A percentile compares a stretch with the other conserved stretches of the same genome.
These are phyloP conservation scores for Andrena flavipes DNA, from an alignment of 2,888 invertebrate genomes.

Conservation along the genomic window DNA sequence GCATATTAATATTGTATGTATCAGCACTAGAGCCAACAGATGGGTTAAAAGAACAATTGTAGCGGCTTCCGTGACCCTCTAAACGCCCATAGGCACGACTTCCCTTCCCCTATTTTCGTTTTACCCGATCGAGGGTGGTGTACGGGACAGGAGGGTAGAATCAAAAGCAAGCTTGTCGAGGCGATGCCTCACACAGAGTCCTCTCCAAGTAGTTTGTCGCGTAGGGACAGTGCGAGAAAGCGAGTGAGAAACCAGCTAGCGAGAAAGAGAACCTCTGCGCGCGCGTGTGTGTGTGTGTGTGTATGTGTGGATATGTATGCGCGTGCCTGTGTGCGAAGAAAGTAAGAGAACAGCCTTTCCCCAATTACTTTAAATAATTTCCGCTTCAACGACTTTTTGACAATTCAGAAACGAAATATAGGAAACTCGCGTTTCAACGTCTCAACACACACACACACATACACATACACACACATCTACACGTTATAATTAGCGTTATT, in stretches of 20 bases:
- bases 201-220: slow-evolving; percentile 39
- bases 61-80: slow-evolving; percentile 43
- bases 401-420: not conserved
- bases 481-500: slow-evolving; percentile 19
- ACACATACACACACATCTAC: slow-evolving; percentile 9
- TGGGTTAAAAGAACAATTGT: slow-evolving; percentile 36
- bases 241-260: slow-evolving; percentile 14
- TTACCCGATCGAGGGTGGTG: slow-evolving; percentile 45
- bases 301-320: slow-evolving; percentile 6
- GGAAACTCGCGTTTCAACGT: slow-evolving; percentile 11
- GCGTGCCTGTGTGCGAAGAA: slow-evolving; percentile 29
- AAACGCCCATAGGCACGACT: slow-evolving; percentile 35
- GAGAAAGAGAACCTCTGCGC: slow-evolving; percentile 26
- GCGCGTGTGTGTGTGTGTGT: slow-evolving; percentile 11
- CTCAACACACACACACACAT: not conserved
- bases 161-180: slow-evolving; percentile 33
- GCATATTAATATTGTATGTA: slow-evolving; percentile 51
- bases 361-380: not conserved
- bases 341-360: slow-evolving; percentile 1
- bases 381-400: slow-evolving; percentile 9
- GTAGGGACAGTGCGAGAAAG: slow-evolving; percentile 20
- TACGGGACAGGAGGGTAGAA: slow-evolving; percentile 51
- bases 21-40: slow-evolving; percentile 54
- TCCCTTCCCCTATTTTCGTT: slow-evolving; percentile 16
- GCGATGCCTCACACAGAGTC: slow-evolving; percentile 24